Conservation (phyloP, 2,888 invertebrate species). For the Digitonthophagus gazella region DNA sequence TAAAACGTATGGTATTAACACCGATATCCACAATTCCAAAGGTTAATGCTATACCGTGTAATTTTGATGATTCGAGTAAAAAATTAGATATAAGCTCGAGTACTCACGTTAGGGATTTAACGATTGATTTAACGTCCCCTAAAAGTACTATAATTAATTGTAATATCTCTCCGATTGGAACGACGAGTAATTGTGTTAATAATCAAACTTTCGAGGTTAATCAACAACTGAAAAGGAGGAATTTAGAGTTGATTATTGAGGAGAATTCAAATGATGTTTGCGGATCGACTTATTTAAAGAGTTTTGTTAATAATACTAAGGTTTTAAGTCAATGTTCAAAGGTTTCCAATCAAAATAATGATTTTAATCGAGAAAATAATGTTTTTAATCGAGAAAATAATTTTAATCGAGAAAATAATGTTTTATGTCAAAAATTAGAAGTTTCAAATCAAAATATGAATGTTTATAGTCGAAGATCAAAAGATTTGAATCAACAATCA, state of each 20-base stretch:
- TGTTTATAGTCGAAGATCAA: too few relatives aligned
- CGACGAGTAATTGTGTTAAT: not conserved
- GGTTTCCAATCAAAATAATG: too few relatives aligned
- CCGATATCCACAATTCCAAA: not conserved
- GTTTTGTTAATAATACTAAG: not conserved
- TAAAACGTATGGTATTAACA: not conserved
- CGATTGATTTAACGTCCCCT: not conserved
- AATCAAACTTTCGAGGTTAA: not conserved
- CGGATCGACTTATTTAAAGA: not conserved
- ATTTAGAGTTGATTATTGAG: not conserved
- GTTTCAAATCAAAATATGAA: not conserved
- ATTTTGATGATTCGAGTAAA: conserved; percentile 51
- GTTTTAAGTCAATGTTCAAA: too few relatives aligned
- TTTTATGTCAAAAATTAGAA: too few relatives aligned
- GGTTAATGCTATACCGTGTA: not conserved
- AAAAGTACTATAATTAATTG: conserved; percentile 1
- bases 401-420: too few relatives aligned
- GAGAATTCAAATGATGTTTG: not conserved
- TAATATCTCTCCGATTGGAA: not conserved
- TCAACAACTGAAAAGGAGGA: not conserved
- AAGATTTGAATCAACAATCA: too few relatives aligned
- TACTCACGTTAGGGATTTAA: conserved; percentile 39
- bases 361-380: too few relatives aligned
- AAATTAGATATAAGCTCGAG: conserved; percentile 48
- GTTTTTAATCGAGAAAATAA: too few relatives aligned